Percentiles rank a stretch among this genome's conserved stretches.
These are phyloP conservation scores for Datnioides undecimradiatus DNA, from an alignment of 2,113 vertebrate species.

Conservation along the genomic window DNA sequence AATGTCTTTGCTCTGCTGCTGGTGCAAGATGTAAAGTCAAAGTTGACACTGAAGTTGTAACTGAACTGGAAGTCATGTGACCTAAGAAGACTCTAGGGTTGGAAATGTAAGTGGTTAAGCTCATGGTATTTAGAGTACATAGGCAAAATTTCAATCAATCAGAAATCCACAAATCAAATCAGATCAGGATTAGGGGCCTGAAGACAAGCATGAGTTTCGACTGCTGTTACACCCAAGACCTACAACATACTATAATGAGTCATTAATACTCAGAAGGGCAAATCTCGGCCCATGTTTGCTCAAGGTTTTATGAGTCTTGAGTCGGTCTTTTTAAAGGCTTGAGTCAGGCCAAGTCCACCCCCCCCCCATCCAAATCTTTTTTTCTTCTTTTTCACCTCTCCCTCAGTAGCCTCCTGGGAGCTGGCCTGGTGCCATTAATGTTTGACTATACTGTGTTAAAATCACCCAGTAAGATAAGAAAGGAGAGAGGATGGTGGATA, in stretches of 20 bases:
- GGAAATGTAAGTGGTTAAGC: neutral
- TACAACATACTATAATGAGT: neutral
- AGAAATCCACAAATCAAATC: neutral
- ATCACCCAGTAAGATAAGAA: slow-evolving; percentile 59
- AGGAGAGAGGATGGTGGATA: slow-evolving; percentile 33
- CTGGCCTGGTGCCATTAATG: slow-evolving; percentile 24
- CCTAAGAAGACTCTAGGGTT: neutral
- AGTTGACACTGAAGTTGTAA: too few species aligned
- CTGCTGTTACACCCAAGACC: neutral
- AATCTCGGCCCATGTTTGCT: slow-evolving; percentile 20
- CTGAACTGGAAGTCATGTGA: too few species aligned
- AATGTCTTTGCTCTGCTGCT: too few species aligned
- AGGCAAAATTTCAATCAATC: neutral
- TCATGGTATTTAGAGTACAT: neutral
- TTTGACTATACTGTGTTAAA: slow-evolving; percentile 65
- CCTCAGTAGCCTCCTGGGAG: slow-evolving; percentile 6
- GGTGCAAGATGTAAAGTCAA: too few species aligned
- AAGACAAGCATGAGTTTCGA: neutral
- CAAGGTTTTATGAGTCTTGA: slow-evolving; percentile 4
- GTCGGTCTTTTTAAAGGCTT: neutral
- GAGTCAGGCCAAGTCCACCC: neutral
- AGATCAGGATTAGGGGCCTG: neutral
- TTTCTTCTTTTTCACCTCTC: neutral
- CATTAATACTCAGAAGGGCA: neutral
- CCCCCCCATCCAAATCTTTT: neutral